A percentile compares a stretch with the other conserved stretches of the same genome.
Evolutionary conservation across 2,797 vertebrate species (phyloP).

Genomic region (Pantherophis vulpinus): DNA sequence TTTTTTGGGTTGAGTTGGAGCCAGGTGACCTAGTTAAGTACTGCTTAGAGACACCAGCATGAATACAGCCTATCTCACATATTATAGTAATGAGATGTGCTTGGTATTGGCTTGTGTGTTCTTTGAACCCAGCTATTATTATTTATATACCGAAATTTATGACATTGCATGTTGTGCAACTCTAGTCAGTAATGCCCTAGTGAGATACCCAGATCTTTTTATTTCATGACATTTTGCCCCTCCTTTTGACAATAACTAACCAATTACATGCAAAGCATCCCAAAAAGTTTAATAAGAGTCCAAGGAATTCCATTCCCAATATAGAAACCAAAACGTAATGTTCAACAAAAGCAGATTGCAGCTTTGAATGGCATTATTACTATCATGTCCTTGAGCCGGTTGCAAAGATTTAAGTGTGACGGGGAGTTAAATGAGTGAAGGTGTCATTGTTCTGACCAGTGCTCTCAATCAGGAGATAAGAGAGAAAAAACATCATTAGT

Average conservation of each 20-base stretch:
- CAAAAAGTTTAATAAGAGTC: not conserved
- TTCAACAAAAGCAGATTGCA: not conserved
- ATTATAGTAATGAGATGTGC: not conserved
- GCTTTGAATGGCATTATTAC: not conserved
- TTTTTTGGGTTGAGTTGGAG: not conserved
- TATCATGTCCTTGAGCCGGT: not conserved
- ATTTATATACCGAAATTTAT: not conserved
- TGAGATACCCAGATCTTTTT: not conserved
- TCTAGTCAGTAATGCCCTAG: not conserved
- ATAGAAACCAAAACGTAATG: not conserved
- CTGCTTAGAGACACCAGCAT: not conserved
- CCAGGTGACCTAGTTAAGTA: not conserved
- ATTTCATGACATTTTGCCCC: not conserved
- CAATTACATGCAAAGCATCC: not conserved
- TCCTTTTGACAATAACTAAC: not conserved
- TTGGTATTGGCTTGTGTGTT: not conserved
- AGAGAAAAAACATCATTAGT: not conserved
- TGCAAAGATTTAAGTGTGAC: not conserved
- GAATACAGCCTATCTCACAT: not conserved
- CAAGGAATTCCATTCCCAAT: not conserved
- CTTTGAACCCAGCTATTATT: not conserved
- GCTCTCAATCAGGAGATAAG: not conserved
- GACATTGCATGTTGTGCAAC: not conserved
- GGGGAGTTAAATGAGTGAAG: not conserved
- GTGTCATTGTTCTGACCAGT: not conserved